These are phyloP conservation scores for Sinotaia quadrata DNA, from an alignment of 2,888 invertebrate genomes.

Conservation along the genomic window DNA sequence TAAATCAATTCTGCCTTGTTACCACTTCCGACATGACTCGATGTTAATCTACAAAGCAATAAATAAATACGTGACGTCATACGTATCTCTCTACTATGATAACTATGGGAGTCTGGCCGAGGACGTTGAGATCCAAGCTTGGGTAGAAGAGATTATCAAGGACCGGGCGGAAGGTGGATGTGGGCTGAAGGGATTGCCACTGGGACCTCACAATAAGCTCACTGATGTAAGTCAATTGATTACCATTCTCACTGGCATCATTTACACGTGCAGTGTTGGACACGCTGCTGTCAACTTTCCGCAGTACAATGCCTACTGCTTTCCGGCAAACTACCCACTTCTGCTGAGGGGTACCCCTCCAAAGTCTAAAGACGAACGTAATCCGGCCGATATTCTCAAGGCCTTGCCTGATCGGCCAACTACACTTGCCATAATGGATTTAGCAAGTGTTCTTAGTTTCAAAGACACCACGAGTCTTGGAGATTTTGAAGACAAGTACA, in stretches of 20 bases:
- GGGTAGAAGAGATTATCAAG: constrained; percentile 69
- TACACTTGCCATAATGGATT: constrained; percentile 72
- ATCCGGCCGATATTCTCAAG: constrained; percentile 66
- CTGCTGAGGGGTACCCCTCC: constrained; percentile 55
- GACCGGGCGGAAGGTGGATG: constrained; percentile 52
- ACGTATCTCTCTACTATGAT: constrained; percentile 49
- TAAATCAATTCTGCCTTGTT: constrained; percentile 62
- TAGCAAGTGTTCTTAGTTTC: constrained; percentile 71
- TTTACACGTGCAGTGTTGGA: constrained; percentile 63
- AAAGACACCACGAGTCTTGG: constrained; percentile 72
- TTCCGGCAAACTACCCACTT: constrained; percentile 65
- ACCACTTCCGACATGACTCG: constrained; percentile 71
- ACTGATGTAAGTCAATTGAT: constrained; percentile 50
- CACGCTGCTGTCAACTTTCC: constrained; percentile 65
- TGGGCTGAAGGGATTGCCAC: constrained; percentile 48
- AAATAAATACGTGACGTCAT: constrained; percentile 55
- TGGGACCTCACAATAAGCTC: constrained; percentile 45
- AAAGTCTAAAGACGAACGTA: constrained; percentile 49
- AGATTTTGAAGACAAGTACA: constrained; percentile 73
- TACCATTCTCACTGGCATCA: constrained; percentile 51
- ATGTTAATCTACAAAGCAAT: constrained; percentile 65
- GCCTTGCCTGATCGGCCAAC: constrained; percentile 69
- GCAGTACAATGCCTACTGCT: constrained; percentile 67
- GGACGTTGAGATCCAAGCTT: constrained; percentile 66
- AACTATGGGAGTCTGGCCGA: constrained; percentile 58